phyloP scores from a whole-genome alignment of 1,140 invertebrate species.

The Solen grandis region DNA sequence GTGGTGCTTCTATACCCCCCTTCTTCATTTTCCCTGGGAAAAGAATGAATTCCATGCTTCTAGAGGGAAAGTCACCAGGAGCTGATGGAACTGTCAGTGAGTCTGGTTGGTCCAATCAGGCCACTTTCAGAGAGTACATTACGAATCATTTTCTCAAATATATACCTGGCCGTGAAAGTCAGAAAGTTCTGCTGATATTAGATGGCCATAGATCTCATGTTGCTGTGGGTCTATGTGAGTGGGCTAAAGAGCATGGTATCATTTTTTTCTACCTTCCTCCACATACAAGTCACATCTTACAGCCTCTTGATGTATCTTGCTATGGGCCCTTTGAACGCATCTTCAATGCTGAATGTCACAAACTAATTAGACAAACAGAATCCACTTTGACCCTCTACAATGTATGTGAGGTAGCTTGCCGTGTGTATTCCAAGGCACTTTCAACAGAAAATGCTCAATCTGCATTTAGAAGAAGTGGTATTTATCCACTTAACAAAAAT shows the following conservation, averaged over 20 bases:
- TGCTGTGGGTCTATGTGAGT: slow-evolving; percentile 28
- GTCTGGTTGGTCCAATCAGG: too few relatives aligned
- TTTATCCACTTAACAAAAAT: too few relatives aligned
- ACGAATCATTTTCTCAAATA: too few relatives aligned
- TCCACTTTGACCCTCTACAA: too few relatives aligned
- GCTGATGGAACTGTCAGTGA: slow-evolving; percentile 7
- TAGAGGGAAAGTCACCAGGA: slow-evolving; percentile 20
- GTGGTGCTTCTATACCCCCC: slow-evolving; percentile 36
- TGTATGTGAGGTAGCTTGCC: slow-evolving; percentile 45
- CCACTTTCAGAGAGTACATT: too few relatives aligned
- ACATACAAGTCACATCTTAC: slow-evolving; percentile 43
- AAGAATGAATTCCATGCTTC: background rate
- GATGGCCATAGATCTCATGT: too few relatives aligned
- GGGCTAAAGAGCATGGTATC: slow-evolving; percentile 37
- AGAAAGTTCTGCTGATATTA: too few relatives aligned
- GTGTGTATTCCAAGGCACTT: too few relatives aligned
- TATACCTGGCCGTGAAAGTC: too few relatives aligned
- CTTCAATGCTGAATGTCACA: slow-evolving; percentile 45
- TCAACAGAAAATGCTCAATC: too few relatives aligned
- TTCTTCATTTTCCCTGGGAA: slow-evolving; percentile 39
- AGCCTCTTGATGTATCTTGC: slow-evolving; percentile 47
- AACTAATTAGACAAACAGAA: slow-evolving; percentile 13
- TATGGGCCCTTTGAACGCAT: slow-evolving; percentile 53
- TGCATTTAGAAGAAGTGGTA: too few relatives aligned
- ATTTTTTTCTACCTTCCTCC: slow-evolving; percentile 41